These are phyloP conservation scores for Notechis scutatus DNA, from an alignment of 2,113 vertebrate genomes.

Conservation along the genomic window DNA sequence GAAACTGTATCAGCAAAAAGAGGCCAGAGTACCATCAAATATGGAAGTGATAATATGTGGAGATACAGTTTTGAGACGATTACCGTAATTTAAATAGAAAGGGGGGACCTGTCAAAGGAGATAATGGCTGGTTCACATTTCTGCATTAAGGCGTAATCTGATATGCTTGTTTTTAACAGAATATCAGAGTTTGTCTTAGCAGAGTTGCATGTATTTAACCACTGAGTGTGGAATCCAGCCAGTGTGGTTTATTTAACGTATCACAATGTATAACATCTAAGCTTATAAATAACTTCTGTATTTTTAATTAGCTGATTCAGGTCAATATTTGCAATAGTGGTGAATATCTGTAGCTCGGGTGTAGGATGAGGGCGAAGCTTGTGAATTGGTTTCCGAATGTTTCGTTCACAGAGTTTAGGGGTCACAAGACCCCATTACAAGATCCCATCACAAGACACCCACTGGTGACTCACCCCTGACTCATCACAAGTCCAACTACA, in stretches of 20 bases:
- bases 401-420: too few relatives aligned
- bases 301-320: not conserved
- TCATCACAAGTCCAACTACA: too few relatives aligned
- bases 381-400: too few relatives aligned
- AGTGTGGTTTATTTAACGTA: not conserved
- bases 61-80: not conserved
- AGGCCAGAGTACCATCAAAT: not conserved
- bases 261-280: not conserved
- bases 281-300: not conserved
- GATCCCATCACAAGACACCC: too few relatives aligned
- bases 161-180: not conserved
- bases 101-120: not conserved
- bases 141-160: not conserved
- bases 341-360: too few relatives aligned
- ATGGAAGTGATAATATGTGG: not conserved
- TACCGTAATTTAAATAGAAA: not conserved
- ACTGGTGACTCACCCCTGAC: too few relatives aligned
- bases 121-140: not conserved
- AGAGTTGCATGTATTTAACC: not conserved
- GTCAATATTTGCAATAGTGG: not conserved
- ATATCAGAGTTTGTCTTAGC: not conserved
- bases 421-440: too few relatives aligned
- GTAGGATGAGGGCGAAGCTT: too few relatives aligned
- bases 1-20: not conserved
- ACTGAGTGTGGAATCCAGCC: not conserved